Evolutionary conservation across 35 echinoderm and acorn worm species (phyloP), one percentile per base, ranked within the genome.

Genomic region (Anneissia japonica): DNA sequence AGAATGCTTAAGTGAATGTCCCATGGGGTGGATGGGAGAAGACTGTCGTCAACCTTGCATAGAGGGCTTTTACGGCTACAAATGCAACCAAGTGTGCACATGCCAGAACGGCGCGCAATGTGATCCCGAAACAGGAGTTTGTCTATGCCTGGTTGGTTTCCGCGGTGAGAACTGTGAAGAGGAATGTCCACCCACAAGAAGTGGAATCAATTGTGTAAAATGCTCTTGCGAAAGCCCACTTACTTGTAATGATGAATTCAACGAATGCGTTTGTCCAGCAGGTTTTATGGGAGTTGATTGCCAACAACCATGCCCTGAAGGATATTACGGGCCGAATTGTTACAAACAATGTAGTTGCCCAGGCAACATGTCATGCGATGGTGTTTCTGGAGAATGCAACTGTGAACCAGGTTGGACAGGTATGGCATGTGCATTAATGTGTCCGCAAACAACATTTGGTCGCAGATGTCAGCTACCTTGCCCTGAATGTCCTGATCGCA

Each of bases 341-440:
- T 29, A 32, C 19, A 79, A 90, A 9, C 39, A 90, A 77, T 99
- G 96, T 36, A 34, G n/a, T 32, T 99, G 96, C 73, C 56, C 86
- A 34, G 89, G 94, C 43, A 84, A 46, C 36, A 90, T 64, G 0
- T 46, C 83, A 23, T 99, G 96, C 81, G 64, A 74, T 43, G 81
- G 26, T 55, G 26, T 83, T 72, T 84, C 86, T 37, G 79, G 74
- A 23, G 74, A 56, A 6, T 99, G 96, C 40, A 77, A 84, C 34
- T 99, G 96, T 80, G 19, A 31, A 73, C 79, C 89, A n/a, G 96
- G 96, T 26, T 99, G 89, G 89, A 55, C 56, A 51, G 96, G 96
- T 34, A 30, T 74, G 37, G 26, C 11, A 6, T 64, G 51, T 64
- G 6, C 11, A 64, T 9, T 23, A 64, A 12, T 64, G 51, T 64